Evolutionary conservation across 2,113 vertebrate genomes (phyloP).

Genomic region (Syngnathoides biaculeatus): DNA sequence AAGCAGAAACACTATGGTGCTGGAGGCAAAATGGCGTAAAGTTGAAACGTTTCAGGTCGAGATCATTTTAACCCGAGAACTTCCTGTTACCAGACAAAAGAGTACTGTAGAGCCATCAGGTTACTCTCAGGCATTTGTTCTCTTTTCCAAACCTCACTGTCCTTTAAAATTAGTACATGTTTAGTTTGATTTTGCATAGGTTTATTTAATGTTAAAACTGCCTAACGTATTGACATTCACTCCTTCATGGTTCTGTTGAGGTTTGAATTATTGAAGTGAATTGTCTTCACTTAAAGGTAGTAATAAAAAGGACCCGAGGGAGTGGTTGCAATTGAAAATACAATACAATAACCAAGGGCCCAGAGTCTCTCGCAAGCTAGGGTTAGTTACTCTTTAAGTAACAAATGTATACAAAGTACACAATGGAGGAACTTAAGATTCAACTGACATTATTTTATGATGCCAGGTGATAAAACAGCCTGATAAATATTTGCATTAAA

Average conservation of each 20-base stretch:
- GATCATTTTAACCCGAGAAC: no score
- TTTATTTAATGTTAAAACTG: constrained; percentile 43
- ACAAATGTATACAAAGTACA: no score
- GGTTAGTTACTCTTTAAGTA: constrained; percentile 51
- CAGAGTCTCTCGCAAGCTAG: constrained; percentile 51
- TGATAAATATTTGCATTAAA: constrained; percentile 68
- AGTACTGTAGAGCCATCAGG: no score
- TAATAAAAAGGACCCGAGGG: constrained; percentile 49
- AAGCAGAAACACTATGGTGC: no score
- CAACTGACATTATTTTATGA: constrained; percentile 56
- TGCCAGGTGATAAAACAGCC: constrained; percentile 47
- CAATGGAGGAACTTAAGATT: constrained; percentile 28
- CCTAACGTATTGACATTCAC: constrained; percentile 38
- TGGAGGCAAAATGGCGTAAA: no score
- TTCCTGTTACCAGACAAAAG: no score
- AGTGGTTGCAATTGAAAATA: constrained; percentile 51
- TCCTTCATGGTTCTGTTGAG: constrained; percentile 43
- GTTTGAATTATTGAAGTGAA: constrained; percentile 67
- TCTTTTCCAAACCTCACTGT: constrained; percentile 16
- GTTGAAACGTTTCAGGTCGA: no score
- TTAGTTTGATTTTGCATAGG: constrained; percentile 50
- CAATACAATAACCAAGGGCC: no score
- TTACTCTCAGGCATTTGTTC: no score
- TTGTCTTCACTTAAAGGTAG: constrained; percentile 62
- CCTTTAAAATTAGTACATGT: constrained; percentile 51